These are phyloP conservation scores for Anoura caudifer DNA, from an alignment of 2,113 vertebrate species.

Conservation along the genomic window DNA sequence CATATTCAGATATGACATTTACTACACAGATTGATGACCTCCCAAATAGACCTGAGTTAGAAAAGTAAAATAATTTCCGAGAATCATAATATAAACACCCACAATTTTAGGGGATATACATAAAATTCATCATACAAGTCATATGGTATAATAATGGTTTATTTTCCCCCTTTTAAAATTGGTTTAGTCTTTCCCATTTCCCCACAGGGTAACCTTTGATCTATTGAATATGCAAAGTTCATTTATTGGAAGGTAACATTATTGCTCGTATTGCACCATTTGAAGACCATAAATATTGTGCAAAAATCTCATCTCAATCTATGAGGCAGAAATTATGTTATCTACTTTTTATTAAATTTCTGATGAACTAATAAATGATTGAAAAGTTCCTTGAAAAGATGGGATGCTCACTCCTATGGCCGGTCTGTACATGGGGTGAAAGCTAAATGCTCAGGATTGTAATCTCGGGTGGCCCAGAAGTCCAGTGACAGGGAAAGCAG, in stretches of 20 bases:
- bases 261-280: neutral
- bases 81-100: neutral
- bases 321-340: conserved; percentile 47
- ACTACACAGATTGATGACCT: conserved; percentile 80
- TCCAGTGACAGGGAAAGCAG: neutral
- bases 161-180: conserved; percentile 41
- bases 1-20: conserved; percentile 69
- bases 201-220: neutral
- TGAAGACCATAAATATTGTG: conserved; percentile 50
- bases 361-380: conserved; percentile 65
- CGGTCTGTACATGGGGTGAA: neutral
- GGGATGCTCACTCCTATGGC: neutral
- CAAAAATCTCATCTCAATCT: conserved; percentile 51
- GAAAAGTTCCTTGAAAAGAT: conserved; percentile 11
- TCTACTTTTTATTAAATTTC: conserved; percentile 58
- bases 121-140: neutral
- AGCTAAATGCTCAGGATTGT: neutral
- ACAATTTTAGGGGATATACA: conserved; percentile 3
- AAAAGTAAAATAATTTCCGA: conserved; percentile 54
- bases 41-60: conserved; percentile 71
- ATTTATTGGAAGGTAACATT: conserved; percentile 35
- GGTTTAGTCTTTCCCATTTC: conserved; percentile 31
- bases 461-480: neutral
- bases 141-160: neutral
- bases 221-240: conserved; percentile 42